These are phyloP conservation scores for Zoanthus gigantus DNA, from an alignment of 92 coral and sea anemone genomes.

Conservation along the genomic window DNA sequence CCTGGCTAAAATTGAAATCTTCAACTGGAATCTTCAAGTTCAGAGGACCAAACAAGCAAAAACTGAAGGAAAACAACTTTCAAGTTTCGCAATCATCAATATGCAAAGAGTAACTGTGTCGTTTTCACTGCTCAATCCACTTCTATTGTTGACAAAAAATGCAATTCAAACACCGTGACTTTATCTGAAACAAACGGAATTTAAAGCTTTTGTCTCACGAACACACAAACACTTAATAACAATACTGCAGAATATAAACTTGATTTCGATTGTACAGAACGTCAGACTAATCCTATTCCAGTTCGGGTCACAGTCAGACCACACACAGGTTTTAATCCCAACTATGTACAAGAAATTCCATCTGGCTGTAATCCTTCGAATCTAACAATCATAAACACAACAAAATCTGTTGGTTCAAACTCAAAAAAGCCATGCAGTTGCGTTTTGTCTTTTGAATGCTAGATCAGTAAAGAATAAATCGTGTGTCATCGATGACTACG, in stretches of 20 bases:
- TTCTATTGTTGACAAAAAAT: background rate
- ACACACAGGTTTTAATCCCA: too few relatives aligned
- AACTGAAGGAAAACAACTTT: background rate
- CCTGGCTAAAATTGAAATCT: background rate
- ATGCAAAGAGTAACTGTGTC: background rate
- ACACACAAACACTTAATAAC: background rate
- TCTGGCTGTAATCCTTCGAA: too few relatives aligned
- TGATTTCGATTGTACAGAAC: background rate
- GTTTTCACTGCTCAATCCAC: background rate
- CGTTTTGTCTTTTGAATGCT: too few relatives aligned
- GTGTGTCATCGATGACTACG: too few relatives aligned
- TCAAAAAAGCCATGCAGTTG: too few relatives aligned
- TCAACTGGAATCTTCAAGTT: background rate
- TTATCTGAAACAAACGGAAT: background rate
- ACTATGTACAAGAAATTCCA: too few relatives aligned
- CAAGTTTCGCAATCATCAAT: background rate
- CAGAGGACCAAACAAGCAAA: background rate
- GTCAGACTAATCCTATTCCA: background rate
- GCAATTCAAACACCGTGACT: background rate
- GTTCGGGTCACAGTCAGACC: too few relatives aligned
- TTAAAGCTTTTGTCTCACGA: background rate
- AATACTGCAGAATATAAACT: background rate
- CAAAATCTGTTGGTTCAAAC: too few relatives aligned
- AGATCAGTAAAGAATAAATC: too few relatives aligned
- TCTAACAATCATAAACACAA: too few relatives aligned